Percentiles rank a stretch among this genome's conserved stretches.
These are phyloP conservation scores for Cheilosia impressa DNA, from an alignment of 2,888 invertebrate genomes.

Conservation along the genomic window DNA sequence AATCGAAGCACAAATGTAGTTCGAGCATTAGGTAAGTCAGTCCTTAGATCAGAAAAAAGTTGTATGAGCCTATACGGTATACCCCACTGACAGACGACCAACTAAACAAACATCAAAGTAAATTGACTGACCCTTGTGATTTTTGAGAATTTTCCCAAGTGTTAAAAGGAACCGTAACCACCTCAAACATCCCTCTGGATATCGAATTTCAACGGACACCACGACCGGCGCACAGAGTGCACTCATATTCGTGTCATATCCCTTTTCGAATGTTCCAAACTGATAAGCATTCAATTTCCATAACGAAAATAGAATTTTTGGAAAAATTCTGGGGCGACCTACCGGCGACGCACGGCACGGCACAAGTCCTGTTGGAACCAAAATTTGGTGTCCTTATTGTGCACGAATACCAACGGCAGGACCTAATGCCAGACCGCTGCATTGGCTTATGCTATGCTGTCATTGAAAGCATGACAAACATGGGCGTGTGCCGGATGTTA, in stretches of 20 bases:
- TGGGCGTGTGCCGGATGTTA: conserved; percentile 72
- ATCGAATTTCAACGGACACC: conserved; percentile 48
- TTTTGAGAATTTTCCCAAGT: conserved; percentile 4
- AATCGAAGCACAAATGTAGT: too few species aligned
- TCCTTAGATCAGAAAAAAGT: background rate
- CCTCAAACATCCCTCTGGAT: conserved; percentile 21
- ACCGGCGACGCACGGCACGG: conserved; percentile 11
- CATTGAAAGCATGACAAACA: conserved; percentile 57
- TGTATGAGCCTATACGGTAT: background rate
- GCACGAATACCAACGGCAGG: conserved; percentile 8
- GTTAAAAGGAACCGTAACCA: conserved; percentile 13
- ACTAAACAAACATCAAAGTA: conserved; percentile 15
- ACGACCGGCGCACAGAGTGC: conserved; percentile 20
- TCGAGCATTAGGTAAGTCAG: too few species aligned
- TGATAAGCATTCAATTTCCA: conserved; percentile 60
- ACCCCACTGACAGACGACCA: background rate
- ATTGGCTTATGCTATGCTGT: conserved; percentile 29
- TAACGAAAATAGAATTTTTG: conserved; percentile 58
- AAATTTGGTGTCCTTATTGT: conserved; percentile 42
- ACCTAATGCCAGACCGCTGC: conserved; percentile 32
- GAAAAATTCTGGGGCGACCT: conserved; percentile 1
- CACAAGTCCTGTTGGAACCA: conserved; percentile 21
- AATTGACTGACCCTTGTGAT: conserved; percentile 30
- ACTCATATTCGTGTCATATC: conserved; percentile 11
- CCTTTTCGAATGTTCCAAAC: conserved; percentile 27